Conservation (phyloP, 2,113 vertebrate genomes). For the Corapipo altera region DNA sequence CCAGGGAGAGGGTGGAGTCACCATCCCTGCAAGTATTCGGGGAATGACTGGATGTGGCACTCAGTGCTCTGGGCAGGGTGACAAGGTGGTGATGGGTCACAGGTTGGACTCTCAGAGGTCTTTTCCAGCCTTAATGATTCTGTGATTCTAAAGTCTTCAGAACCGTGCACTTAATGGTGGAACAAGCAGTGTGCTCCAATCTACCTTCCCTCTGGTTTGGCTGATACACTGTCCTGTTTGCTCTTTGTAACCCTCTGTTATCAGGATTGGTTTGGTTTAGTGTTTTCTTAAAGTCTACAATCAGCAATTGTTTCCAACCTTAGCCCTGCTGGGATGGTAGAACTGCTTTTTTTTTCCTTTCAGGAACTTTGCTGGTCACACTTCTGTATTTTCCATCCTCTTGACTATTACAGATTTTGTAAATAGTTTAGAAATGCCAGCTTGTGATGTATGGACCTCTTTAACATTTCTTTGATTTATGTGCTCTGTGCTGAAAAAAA, state of each 20-base stretch:
- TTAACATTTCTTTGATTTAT: slow-evolving; percentile 86
- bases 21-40: not conserved
- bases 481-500: slow-evolving; percentile 75
- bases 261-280: slow-evolving; percentile 65
- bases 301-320: slow-evolving; percentile 68
- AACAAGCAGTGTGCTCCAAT: slow-evolving; percentile 70
- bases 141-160: slow-evolving; percentile 23
- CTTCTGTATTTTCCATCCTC: slow-evolving; percentile 50
- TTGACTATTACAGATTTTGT: slow-evolving; percentile 74
- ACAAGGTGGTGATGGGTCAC: not conserved
- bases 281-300: slow-evolving; percentile 60
- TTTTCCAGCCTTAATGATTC: not conserved
- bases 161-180: too few species aligned
- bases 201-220: slow-evolving; percentile 70
- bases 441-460: slow-evolving; percentile 79
- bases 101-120: not conserved
- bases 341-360: slow-evolving; percentile 42
- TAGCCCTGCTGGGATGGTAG: slow-evolving; percentile 66
- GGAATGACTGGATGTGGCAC: not conserved
- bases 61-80: not conserved
- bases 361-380: slow-evolving; percentile 52
- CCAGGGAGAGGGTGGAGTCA: not conserved
- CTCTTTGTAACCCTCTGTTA: slow-evolving; percentile 56
- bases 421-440: slow-evolving; percentile 82
- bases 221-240: slow-evolving; percentile 41